phyloP scores from a whole-genome alignment of 2,113 vertebrate genomes.

The Irena cyanogastra region DNA sequence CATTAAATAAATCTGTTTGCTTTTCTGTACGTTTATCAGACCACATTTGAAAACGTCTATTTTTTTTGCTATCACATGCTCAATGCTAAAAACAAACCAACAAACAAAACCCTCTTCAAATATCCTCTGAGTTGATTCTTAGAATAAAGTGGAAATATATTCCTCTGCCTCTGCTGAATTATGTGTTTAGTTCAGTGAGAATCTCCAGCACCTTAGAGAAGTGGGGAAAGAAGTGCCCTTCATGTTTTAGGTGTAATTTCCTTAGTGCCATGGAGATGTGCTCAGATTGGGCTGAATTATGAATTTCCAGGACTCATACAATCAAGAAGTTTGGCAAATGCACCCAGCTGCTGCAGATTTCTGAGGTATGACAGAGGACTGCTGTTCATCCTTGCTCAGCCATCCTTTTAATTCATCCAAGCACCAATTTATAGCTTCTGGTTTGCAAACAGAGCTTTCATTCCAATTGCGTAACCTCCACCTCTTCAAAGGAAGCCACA shows the following conservation, averaged over 20 bases:
- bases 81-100: not conserved
- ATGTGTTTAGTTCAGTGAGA: not conserved
- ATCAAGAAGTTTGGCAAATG: not conserved
- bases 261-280: not conserved
- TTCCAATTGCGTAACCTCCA: fast-evolving
- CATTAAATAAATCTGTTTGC: not conserved
- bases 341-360: fast-evolving
- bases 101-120: not conserved
- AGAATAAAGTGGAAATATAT: not conserved
- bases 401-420: not conserved
- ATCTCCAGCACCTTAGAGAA: not conserved
- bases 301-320: not conserved
- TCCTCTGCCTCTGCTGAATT: not conserved
- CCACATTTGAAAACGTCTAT: fast-evolving
- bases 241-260: not conserved
- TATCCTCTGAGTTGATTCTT: fast-evolving
- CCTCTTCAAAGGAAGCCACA: fast-evolving
- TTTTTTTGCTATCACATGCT: not conserved
- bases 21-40: not conserved
- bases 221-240: not conserved
- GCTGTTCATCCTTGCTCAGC: not conserved
- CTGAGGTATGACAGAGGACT: not conserved
- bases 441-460: not conserved
- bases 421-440: not conserved
- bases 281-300: not conserved